Evolutionary conservation across 2,888 invertebrate species (phyloP).

Genomic region (Drymonia ruficornis): DNA sequence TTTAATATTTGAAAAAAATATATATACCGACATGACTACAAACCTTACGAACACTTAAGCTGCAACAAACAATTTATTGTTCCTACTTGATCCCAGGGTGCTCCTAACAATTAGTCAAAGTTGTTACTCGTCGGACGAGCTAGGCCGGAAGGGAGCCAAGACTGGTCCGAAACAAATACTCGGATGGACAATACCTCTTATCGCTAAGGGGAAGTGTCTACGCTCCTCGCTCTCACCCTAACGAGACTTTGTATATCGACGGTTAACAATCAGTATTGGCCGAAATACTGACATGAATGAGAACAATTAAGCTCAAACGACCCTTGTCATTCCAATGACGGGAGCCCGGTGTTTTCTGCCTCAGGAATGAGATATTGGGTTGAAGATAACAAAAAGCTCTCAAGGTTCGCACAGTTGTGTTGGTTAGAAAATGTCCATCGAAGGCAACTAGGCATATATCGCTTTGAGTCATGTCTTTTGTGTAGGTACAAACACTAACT

Average conservation of each 20-base stretch:
- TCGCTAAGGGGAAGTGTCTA: conserved; percentile 64
- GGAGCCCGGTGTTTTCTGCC: conserved; percentile 34
- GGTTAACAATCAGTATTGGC: conserved; percentile 62
- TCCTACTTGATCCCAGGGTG: conserved; percentile 27
- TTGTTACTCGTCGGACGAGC: conserved; percentile 43
- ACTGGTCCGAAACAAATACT: conserved; percentile 63
- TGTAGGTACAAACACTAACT: too few species aligned
- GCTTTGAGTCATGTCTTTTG: too few species aligned
- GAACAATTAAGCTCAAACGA: conserved; percentile 56
- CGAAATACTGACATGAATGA: conserved; percentile 57
- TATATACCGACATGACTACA: too few species aligned
- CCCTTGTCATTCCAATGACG: conserved; percentile 69
- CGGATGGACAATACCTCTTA: conserved; percentile 57
- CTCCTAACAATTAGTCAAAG: conserved; percentile 53
- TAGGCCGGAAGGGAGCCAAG: conserved; percentile 60
- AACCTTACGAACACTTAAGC: neutral
- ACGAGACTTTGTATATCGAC: conserved; percentile 55
- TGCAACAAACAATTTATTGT: neutral
- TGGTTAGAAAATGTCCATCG: too few species aligned
- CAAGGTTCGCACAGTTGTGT: neutral
- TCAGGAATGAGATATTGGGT: conserved; percentile 32
- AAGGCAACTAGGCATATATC: too few species aligned
- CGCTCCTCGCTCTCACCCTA: conserved; percentile 57
- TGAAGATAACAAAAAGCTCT: conserved; percentile 29
- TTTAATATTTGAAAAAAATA: too few species aligned